These are phyloP conservation scores for Cenopis cana DNA, from an alignment of 2,888 invertebrate species.

Conservation along the genomic window DNA sequence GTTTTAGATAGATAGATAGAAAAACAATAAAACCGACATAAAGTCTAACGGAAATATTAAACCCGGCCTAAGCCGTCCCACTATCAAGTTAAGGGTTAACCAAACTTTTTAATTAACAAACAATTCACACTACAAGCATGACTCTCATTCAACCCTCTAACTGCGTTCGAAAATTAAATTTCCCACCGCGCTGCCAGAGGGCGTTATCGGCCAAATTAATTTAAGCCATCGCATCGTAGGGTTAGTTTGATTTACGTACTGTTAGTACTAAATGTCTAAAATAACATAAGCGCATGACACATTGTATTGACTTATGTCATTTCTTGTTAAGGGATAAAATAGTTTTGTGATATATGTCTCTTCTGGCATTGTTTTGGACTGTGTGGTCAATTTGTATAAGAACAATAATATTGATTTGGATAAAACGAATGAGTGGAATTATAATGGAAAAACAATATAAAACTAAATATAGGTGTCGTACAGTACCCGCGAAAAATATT, in stretches of 20 bases:
- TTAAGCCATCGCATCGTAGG: constrained; percentile 37
- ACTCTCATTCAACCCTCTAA: constrained; percentile 38
- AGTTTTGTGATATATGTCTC: constrained; percentile 41
- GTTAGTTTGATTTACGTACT: constrained; percentile 38
- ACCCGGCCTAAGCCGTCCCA: not conserved
- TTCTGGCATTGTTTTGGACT: constrained; percentile 36
- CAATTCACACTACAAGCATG: constrained; percentile 32
- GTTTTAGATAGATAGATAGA: no score
- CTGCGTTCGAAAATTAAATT: constrained; percentile 51
- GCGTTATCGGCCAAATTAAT: constrained; percentile 51
- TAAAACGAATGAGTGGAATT: not conserved
- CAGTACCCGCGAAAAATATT: no score
- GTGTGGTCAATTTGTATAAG: constrained; percentile 29
- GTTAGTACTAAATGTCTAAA: not conserved
- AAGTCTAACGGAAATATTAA: no score
- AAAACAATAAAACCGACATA: no score
- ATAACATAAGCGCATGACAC: not conserved
- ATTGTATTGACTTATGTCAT: not conserved
- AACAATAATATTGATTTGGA: not conserved
- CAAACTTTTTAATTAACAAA: constrained; percentile 32
- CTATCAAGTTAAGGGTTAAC: not conserved
- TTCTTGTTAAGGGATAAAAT: constrained; percentile 2
- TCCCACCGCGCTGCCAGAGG: constrained; percentile 50
- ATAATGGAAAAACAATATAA: no score
- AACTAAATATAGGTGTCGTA: no score